Percentiles rank a stretch among this genome's conserved stretches.
Conservation (phyloP, 2,888 invertebrate species). For the Plebejus argus region DNA sequence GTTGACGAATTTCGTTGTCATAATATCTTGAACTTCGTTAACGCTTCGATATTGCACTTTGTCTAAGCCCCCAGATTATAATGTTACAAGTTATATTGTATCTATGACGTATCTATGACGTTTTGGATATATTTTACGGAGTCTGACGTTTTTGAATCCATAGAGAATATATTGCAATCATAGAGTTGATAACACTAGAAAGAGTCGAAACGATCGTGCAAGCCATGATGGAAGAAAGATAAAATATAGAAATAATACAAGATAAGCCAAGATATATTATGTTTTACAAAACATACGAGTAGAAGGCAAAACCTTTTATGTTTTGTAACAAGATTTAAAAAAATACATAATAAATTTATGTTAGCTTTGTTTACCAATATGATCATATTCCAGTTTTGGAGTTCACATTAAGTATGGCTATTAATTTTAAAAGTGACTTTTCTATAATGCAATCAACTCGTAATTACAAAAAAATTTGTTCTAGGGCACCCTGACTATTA, state of each 20-base stretch:
- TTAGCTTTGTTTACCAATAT: no score
- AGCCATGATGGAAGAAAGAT: not conserved
- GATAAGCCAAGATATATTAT: not conserved
- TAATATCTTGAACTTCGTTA: not conserved
- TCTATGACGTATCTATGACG: not conserved
- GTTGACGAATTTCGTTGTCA: not conserved
- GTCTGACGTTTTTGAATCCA: not conserved
- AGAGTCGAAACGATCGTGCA: not conserved
- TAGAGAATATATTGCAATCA: not conserved
- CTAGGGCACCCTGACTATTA: no score
- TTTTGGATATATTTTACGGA: constrained; percentile 9
- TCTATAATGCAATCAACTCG: no score
- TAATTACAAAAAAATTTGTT: no score
- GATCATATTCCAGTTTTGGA: no score
- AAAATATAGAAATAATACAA: not conserved
- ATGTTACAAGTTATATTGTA: not conserved
- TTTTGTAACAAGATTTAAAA: no score
- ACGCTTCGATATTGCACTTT: not conserved
- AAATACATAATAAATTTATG: no score
- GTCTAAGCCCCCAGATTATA: not conserved
- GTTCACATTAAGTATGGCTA: no score
- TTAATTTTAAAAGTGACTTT: no score
- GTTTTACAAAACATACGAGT: no score
- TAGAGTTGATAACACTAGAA: not conserved
- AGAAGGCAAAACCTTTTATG: no score